Evolutionary conservation across 2,888 invertebrate genomes (phyloP).

Genomic region (Amblyjoppa fuscipennis): DNA sequence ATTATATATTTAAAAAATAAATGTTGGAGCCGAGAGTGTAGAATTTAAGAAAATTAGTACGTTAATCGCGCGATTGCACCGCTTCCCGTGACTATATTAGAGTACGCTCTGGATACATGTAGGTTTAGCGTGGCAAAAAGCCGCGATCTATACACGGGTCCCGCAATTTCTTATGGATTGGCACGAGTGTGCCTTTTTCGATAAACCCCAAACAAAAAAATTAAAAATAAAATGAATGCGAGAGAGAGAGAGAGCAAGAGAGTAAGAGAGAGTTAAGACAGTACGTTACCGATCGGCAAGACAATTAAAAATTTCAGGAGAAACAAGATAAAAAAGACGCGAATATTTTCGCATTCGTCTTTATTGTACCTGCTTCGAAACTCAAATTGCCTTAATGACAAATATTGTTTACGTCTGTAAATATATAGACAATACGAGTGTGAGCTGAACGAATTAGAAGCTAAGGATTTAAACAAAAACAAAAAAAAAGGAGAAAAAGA

Average conservation of each 20-base stretch:
- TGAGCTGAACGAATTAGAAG: conserved; percentile 69
- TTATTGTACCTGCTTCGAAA: conserved; percentile 83
- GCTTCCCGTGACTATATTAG: conserved; percentile 52
- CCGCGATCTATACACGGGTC: conserved; percentile 36
- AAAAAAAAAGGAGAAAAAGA: conserved; percentile 41
- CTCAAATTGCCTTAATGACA: conserved; percentile 84
- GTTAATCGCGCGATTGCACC: conserved; percentile 61
- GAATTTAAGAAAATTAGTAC: conserved; percentile 48
- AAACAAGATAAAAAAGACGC: conserved; percentile 40
- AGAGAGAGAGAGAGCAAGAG: not conserved
- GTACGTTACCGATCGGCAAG: conserved; percentile 14
- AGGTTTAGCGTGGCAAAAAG: conserved; percentile 22
- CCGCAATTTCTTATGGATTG: conserved; percentile 54
- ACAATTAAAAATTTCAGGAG: conserved; percentile 20
- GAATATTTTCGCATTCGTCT: conserved; percentile 62
- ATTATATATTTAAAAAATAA: conserved; percentile 17
- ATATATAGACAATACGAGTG: conserved; percentile 82
- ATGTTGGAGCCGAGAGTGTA: conserved; percentile 55
- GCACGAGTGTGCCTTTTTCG: conserved; percentile 59
- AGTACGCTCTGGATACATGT: conserved; percentile 45
- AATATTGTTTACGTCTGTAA: conserved; percentile 79
- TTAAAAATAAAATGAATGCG: conserved; percentile 16
- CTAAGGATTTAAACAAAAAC: conserved; percentile 39
- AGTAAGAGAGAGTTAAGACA: conserved; percentile 17
- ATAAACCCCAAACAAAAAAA: conserved; percentile 11